phyloP scores from a whole-genome alignment of 2,888 invertebrate genomes.

The Dilophus febrilis region DNA sequence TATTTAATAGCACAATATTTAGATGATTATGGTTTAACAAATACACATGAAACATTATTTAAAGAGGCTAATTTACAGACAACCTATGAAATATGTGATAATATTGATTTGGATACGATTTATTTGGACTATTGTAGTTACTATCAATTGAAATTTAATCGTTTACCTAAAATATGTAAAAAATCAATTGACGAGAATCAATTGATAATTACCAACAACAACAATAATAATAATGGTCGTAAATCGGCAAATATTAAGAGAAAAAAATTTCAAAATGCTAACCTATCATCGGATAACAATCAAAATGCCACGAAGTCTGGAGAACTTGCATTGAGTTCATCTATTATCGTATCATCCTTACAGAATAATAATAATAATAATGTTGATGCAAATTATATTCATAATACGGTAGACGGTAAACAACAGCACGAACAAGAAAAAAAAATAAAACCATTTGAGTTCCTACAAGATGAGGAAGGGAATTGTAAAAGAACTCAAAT shows the following conservation, averaged over 20 bases:
- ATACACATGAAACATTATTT: conserved; percentile 45
- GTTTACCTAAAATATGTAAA: conserved; percentile 65
- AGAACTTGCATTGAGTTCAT: neutral
- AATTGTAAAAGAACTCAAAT: neutral
- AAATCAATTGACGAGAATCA: conserved; percentile 11
- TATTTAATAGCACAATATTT: conserved; percentile 52
- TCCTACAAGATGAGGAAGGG: neutral
- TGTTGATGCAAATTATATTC: no score
- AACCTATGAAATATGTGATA: conserved; percentile 66
- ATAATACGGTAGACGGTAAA: no score
- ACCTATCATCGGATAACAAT: neutral
- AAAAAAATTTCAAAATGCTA: neutral
- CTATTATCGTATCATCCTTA: neutral
- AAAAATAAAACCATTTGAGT: no score
- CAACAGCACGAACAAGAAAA: no score
- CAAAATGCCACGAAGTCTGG: neutral
- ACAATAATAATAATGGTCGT: neutral
- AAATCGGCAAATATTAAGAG: conserved; percentile 6
- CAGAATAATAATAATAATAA: neutral
- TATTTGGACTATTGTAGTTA: conserved; percentile 79
- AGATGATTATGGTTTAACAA: conserved; percentile 43
- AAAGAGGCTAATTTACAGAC: conserved; percentile 55
- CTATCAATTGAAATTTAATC: conserved; percentile 70
- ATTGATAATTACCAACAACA: no score
- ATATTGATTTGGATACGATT: conserved; percentile 75